Base-by-base conservation (phyloP, 2,797 vertebrate species). In the Sebastiscus albofasciatus region DNA sequence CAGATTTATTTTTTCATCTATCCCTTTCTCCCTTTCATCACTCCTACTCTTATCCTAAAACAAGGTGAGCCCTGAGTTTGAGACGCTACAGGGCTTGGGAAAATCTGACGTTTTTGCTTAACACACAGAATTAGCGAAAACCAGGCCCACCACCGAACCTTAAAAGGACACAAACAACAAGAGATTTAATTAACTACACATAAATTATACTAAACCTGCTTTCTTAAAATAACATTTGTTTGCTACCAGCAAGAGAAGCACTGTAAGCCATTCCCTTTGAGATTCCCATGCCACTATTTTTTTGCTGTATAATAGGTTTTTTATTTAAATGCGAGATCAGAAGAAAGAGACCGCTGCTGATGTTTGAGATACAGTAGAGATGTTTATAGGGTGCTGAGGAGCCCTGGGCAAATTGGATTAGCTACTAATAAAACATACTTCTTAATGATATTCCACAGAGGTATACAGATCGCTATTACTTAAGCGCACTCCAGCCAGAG, bases 141-240 rank as follows among this genome's bases (percentile, higher is more conserved):
- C 79, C 85, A 82, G 87, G 89, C 94, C 89, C 92, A 91, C 89
- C 85, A 90, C 91, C 81, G 86, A 94, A 83, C 93, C 93, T 90
- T 92, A 92, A 94, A 95, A 95, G 92, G 94, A 95, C 94, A 94
- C 91, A 96, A 96, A 96, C 95, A 95, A 96, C 95, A 93, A 96
- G 94, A 94, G 95, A 94, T 96, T 96, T 95, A 96, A 96, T 96
- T 96, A 96, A 95, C 94, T 95, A 90, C 95, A 96, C 95, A 96
- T 96, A 96, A 96, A 96, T 96, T 96, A 96, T 90, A 94, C 93
- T 64, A 85, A 96, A 96, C 93, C 94, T 95, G 93, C 92, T 94
- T 95, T 95, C 94, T 95, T 95, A 96, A 96, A 96, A 96, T 96
- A 96, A 96, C 94, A 95, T 96, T 96, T 96, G 95, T 97, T 97